These are phyloP conservation scores for Tetheella fluctuosa DNA, from an alignment of 2,888 invertebrate genomes.

Conservation along the genomic window DNA sequence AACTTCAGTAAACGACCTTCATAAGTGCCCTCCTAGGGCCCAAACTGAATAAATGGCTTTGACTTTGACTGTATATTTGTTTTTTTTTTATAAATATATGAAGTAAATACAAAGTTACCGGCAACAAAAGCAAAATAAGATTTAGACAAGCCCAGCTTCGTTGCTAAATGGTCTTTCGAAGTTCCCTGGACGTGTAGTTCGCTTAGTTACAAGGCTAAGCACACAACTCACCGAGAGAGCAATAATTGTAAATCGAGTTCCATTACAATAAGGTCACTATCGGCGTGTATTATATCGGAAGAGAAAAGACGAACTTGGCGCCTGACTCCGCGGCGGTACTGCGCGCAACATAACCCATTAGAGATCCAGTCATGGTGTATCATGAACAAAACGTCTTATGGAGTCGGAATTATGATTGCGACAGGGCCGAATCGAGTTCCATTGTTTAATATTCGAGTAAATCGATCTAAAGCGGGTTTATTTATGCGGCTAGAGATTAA, in stretches of 20 bases:
- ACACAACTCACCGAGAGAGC: conserved; percentile 23
- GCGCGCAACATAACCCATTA: background rate
- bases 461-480: conserved; percentile 71
- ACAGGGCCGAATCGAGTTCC: conserved; percentile 15
- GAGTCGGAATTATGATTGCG: conserved; percentile 6
- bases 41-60: too few species aligned
- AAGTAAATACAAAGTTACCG: conserved; percentile 23
- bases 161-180: background rate
- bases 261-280: conserved; percentile 13
- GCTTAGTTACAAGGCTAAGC: conserved; percentile 14
- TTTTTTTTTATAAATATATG: conserved; percentile 34
- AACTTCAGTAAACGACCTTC: too few species aligned
- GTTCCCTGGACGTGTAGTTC: background rate
- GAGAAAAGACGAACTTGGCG: background rate
- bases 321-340: background rate
- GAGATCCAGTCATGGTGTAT: background rate
- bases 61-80: too few species aligned
- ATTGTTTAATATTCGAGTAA: conserved; percentile 52
- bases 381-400: background rate
- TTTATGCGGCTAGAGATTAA: conserved; percentile 81
- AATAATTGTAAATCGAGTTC: conserved; percentile 28
- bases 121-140: background rate
- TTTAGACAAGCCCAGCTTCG: background rate
- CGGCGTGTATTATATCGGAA: conserved; percentile 3
- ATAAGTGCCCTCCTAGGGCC: too few species aligned